Conservation (phyloP, 1,140 invertebrate species). For the Oppia nitens region DNA sequence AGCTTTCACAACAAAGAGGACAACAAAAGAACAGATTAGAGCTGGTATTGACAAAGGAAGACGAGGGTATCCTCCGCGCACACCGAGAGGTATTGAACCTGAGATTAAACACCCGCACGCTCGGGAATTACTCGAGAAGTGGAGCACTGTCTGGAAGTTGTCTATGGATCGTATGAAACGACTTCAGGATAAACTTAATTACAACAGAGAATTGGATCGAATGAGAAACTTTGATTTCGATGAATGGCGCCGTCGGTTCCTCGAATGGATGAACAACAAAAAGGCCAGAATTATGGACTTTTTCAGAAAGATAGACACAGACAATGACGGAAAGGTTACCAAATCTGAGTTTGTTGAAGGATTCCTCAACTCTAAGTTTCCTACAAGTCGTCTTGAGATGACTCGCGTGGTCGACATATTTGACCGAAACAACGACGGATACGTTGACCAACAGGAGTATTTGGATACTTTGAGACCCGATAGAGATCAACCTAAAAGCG, state of each 20-base stretch:
- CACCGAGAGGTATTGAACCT: conserved; percentile 38
- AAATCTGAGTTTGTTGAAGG: conserved; percentile 95
- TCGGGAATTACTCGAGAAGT: conserved; percentile 82
- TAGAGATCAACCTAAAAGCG: conserved; percentile 64
- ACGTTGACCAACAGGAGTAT: conserved; percentile 98
- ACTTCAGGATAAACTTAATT: conserved; percentile 76
- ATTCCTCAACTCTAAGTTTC: conserved; percentile 95
- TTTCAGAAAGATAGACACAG: conserved; percentile 95
- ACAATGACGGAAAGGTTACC: conserved; percentile 89
- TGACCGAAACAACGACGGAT: conserved; percentile 78
- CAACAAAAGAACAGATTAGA: conserved; percentile 4
- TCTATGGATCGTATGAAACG: conserved; percentile 86
- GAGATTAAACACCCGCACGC: conserved; percentile 75
- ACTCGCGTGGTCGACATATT: conserved; percentile 94
- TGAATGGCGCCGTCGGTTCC: conserved; percentile 93
- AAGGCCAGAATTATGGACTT: conserved; percentile 94
- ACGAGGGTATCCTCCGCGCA: background rate
- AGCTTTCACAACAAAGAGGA: conserved; percentile 22
- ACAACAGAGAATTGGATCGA: conserved; percentile 72
- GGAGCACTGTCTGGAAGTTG: conserved; percentile 89
- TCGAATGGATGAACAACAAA: conserved; percentile 99
- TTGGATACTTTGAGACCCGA: conserved; percentile 88
- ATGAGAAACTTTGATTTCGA: conserved; percentile 99
- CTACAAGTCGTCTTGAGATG: conserved; percentile 92
- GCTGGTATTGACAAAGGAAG: background rate